phyloP scores from a whole-genome alignment of 2,797 vertebrate species.

The Cuniculus paca region DNA sequence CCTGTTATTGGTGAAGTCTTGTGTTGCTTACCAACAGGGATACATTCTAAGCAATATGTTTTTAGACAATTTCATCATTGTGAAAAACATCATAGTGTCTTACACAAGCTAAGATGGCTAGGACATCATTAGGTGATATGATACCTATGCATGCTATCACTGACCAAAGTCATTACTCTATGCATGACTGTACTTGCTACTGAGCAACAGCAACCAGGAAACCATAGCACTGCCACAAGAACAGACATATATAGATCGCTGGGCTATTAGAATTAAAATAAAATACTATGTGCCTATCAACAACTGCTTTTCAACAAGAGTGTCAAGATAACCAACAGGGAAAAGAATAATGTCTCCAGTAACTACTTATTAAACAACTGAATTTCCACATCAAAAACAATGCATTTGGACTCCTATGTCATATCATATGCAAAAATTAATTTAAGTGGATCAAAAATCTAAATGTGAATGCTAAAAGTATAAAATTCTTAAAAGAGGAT shows the following conservation, averaged over 20 bases:
- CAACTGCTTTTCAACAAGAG: background rate
- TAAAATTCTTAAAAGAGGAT: background rate
- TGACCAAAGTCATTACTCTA: background rate
- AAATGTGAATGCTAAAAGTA: background rate
- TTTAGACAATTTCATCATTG: background rate
- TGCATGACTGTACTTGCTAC: background rate
- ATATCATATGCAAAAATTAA: background rate
- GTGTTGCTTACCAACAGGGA: background rate
- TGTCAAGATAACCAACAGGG: background rate
- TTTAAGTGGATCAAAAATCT: background rate
- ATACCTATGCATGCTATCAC: background rate
- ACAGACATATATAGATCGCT: background rate
- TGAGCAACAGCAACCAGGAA: background rate
- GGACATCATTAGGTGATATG: background rate
- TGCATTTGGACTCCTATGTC: background rate
- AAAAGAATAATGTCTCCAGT: background rate
- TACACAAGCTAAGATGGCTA: background rate
- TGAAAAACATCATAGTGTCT: background rate
- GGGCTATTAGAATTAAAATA: background rate
- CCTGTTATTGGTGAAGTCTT: background rate
- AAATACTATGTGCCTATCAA: background rate
- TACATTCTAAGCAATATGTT: background rate
- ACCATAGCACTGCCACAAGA: background rate
- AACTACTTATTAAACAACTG: background rate
- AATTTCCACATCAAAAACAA: background rate